Percentiles rank a stretch among this genome's conserved stretches.
Conservation (phyloP, 2,888 invertebrate genomes). For the Sympetrum striolatum region DNA sequence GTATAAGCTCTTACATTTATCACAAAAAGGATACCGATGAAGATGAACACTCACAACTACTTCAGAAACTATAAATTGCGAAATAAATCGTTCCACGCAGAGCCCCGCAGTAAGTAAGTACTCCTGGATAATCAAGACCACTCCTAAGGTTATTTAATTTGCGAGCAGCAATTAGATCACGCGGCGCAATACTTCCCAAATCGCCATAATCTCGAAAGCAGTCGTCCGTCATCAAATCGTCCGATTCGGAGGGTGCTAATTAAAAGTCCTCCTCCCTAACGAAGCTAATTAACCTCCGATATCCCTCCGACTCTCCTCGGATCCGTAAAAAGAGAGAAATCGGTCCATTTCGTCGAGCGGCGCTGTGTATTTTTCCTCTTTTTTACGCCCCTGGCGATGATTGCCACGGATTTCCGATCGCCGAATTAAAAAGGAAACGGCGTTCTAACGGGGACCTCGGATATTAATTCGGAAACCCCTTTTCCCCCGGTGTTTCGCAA, state of each 20-base stretch:
- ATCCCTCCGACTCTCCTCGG: background rate
- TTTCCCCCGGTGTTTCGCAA: background rate
- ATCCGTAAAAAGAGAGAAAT: background rate
- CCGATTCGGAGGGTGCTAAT: background rate
- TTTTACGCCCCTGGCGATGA: background rate
- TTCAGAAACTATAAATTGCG: no score
- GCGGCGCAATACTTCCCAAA: no score
- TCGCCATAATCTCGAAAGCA: no score
- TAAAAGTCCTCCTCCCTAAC: background rate
- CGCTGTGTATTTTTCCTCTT: background rate
- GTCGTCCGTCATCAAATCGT: no score
- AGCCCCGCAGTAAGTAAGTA: no score
- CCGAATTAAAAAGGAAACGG: background rate
- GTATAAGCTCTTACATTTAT: no score
- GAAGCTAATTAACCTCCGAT: background rate
- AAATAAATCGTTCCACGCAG: no score
- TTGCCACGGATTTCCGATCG: background rate
- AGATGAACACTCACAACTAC: no score
- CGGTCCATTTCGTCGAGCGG: background rate
- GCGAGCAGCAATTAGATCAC: no score
- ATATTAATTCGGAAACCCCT: background rate
- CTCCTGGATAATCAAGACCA: no score
- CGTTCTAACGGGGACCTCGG: background rate
- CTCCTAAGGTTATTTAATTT: no score
- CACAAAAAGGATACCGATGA: no score